phyloP scores from a whole-genome alignment of 2,113 vertebrate genomes.

The Laticauda colubrina region DNA sequence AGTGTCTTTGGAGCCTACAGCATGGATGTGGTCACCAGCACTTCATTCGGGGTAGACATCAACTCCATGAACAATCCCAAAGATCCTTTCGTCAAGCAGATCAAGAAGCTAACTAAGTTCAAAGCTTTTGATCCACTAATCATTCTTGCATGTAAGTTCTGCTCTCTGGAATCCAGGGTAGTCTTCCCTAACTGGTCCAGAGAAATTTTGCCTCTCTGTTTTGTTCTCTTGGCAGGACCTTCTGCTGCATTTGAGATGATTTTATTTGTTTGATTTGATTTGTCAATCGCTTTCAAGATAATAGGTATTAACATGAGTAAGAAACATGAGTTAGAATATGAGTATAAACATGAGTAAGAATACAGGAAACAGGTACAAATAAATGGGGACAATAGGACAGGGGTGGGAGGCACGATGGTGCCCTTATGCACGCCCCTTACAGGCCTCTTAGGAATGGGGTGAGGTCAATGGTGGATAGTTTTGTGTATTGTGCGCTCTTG shows the following conservation, averaged over 20 bases:
- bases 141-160: slow-evolving; percentile 60
- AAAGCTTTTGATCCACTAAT: slow-evolving; percentile 63
- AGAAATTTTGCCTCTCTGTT: background rate
- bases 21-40: slow-evolving; percentile 81
- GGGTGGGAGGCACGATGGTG: too few species aligned
- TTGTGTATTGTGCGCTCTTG: too few species aligned
- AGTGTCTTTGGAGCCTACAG: slow-evolving; percentile 84
- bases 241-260: background rate
- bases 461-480: too few species aligned
- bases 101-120: slow-evolving; percentile 71
- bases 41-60: slow-evolving; percentile 81
- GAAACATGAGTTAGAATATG: too few species aligned
- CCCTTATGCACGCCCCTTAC: too few species aligned
- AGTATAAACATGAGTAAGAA: too few species aligned
- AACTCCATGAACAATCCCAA: slow-evolving; percentile 84
- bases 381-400: too few species aligned
- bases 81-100: slow-evolving; percentile 80
- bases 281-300: too few species aligned
- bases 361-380: too few species aligned
- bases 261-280: too few species aligned
- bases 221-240: background rate
- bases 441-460: too few species aligned
- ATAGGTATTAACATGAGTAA: too few species aligned
- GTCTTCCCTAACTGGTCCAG: background rate
- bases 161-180: background rate